phyloP scores from a whole-genome alignment of 2,888 invertebrate species.

The Syrphus vitripennis region DNA sequence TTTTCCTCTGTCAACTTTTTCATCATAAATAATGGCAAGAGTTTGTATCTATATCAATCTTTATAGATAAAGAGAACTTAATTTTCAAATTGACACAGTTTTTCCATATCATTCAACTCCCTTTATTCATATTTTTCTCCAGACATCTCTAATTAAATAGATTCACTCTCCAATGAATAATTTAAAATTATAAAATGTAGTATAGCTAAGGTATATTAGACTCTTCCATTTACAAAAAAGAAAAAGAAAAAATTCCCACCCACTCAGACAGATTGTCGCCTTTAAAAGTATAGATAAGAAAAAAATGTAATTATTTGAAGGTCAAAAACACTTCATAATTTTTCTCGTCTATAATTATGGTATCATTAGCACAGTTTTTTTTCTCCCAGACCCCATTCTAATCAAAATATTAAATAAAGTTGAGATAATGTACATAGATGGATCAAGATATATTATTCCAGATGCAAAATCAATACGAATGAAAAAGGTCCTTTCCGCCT shows the following conservation, averaged over 20 bases:
- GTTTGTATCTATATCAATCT: background rate
- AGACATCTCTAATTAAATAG: slow-evolving; percentile 31
- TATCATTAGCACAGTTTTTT: background rate
- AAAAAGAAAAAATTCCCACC: background rate
- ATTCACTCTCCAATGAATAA: slow-evolving; percentile 24
- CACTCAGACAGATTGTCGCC: slow-evolving; percentile 11
- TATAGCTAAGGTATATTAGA: background rate
- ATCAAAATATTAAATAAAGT: background rate
- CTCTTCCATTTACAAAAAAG: background rate
- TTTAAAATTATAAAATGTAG: background rate
- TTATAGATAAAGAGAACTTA: background rate
- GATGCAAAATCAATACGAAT: background rate
- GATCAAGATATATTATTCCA: background rate
- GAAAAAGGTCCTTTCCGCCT: background rate
- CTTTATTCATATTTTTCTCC: background rate
- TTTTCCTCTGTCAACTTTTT: background rate
- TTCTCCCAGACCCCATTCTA: background rate
- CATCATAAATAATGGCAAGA: background rate
- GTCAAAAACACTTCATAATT: slow-evolving; percentile 21
- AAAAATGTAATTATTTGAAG: background rate
- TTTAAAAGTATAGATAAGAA: background rate
- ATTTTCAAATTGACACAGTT: slow-evolving; percentile 28
- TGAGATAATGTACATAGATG: background rate
- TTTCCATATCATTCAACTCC: slow-evolving; percentile 20
- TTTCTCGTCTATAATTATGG: background rate